phyloP scores from a whole-genome alignment of 2,113 vertebrate species.

The Oophaga pumilio region DNA sequence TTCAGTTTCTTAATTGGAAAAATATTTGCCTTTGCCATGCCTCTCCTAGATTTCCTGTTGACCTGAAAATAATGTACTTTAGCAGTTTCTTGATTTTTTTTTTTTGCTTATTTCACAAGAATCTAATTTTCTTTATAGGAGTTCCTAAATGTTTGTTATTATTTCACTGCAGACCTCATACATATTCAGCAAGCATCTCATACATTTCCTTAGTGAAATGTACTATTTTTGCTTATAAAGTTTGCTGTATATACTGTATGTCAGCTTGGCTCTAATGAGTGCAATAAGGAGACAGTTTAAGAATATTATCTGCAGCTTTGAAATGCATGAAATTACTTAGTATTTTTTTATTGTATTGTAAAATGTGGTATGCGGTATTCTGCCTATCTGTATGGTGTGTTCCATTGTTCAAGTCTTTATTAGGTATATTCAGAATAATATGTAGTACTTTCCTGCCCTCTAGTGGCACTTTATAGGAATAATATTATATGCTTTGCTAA shows the following conservation, averaged over 20 bases:
- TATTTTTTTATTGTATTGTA: background rate
- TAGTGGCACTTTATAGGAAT: conserved; percentile 13
- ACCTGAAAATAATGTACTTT: background rate
- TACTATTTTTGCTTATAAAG: background rate
- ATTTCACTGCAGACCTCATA: background rate
- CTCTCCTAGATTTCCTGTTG: conserved; percentile 2
- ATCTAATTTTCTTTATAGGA: background rate
- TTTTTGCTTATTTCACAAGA: background rate
- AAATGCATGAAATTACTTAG: background rate
- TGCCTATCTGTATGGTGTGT: background rate
- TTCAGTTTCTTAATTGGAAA: conserved; percentile 16
- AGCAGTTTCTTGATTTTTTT: background rate
- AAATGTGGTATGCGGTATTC: background rate
- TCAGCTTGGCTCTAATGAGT: background rate
- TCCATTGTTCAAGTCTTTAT: background rate
- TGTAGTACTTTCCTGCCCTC: conserved; percentile 7
- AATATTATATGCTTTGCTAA: background rate
- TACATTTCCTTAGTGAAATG: background rate
- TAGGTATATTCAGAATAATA: background rate
- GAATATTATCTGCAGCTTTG: background rate
- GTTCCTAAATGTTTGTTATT: background rate
- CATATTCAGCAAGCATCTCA: background rate
- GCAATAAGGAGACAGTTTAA: background rate
- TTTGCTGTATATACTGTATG: background rate
- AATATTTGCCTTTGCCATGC: conserved; percentile 10